phyloP scores from a whole-genome alignment of 2,888 invertebrate species.

The Gastracanthus pulcherrimus region DNA sequence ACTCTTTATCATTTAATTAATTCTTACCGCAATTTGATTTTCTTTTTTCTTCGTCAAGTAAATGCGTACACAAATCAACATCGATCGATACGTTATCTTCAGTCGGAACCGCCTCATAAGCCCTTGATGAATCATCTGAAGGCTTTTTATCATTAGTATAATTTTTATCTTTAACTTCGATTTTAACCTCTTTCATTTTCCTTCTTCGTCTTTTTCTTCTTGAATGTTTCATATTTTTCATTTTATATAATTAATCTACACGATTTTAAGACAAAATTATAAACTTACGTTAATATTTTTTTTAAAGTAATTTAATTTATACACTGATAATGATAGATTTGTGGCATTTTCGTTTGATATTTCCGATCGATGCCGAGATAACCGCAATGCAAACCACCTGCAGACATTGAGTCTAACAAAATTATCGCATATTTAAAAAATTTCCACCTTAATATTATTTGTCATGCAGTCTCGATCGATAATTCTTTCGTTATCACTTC shows the following conservation, averaged over 20 bases:
- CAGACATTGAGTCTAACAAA: neutral
- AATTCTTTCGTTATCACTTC: neutral
- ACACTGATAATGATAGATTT: no score
- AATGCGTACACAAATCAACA: neutral
- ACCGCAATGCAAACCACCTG: neutral
- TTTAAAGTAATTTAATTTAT: no score
- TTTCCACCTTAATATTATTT: neutral
- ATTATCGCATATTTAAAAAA: no score
- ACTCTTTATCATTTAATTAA: neutral
- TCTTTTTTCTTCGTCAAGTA: conserved; percentile 2
- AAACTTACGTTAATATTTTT: neutral
- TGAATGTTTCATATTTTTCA: neutral
- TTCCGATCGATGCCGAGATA: neutral
- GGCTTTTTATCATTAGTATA: neutral
- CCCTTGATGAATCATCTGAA: neutral
- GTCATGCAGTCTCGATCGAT: neutral
- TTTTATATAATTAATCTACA: neutral
- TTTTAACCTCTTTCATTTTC: neutral
- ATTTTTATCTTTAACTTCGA: neutral
- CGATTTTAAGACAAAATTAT: neutral
- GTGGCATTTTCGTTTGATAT: no score
- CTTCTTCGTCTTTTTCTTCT: neutral
- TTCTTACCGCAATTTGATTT: conserved; percentile 11
- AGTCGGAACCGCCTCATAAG: neutral
- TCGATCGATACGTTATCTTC: neutral